phyloP scores from a whole-genome alignment of 53 echinoderm and acorn worm species.

The Holothuria leucospilota region DNA sequence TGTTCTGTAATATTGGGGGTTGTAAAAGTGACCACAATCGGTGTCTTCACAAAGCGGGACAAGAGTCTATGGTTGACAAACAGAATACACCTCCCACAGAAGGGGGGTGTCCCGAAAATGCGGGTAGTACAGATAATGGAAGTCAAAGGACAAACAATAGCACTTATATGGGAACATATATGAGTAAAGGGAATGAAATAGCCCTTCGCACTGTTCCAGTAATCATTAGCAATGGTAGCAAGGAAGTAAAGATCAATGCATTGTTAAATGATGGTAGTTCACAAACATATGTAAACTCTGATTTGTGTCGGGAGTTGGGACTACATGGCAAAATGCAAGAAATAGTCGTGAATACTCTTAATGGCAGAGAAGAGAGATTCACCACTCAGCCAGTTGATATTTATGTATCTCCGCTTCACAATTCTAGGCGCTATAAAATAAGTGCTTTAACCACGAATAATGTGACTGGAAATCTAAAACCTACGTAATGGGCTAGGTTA shows the following conservation, averaged over 20 bases:
- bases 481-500: slow-evolving; percentile 2
- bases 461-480: slow-evolving; percentile 12
- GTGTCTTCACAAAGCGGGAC: too few species aligned
- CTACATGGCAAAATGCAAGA: not conserved
- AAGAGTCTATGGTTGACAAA: too few species aligned
- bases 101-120: not conserved
- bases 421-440: not conserved
- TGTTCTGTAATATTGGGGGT: not conserved
- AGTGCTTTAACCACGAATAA: not conserved
- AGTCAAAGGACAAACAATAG: too few species aligned
- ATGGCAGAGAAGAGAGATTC: slow-evolving; percentile 23
- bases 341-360: not conserved
- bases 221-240: not conserved
- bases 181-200: not conserved
- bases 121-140: too few species aligned
- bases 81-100: not conserved
- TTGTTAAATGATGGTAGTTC: slow-evolving; percentile 41
- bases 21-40: too few species aligned
- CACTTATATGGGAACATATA: not conserved
- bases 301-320: not conserved
- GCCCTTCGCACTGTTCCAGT: slow-evolving; percentile 28
- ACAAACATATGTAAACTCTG: slow-evolving; percentile 26
- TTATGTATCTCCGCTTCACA: not conserved
- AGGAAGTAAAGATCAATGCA: slow-evolving; percentile 11
- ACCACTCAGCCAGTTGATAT: not conserved